Percentiles rank a stretch among this genome's conserved stretches.
Evolutionary conservation across 1,140 invertebrate species (phyloP).

Genomic region (Pseudobourletiella spinata): DNA sequence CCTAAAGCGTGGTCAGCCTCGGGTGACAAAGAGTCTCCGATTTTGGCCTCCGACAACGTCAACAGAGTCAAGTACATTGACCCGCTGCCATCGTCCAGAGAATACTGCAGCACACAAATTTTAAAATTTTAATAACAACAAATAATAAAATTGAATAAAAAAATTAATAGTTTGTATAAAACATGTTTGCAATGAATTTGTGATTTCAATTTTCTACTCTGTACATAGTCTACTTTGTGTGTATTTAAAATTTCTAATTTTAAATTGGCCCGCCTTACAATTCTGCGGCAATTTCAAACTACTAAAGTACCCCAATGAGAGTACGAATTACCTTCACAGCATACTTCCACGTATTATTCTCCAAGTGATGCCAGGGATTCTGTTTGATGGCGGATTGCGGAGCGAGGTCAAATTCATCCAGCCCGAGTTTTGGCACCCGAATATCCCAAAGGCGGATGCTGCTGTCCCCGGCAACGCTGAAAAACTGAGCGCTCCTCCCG

Average conservation of each 20-base stretch:
- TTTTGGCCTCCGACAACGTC: slow-evolving; percentile 14
- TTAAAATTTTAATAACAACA: background rate
- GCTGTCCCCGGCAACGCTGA: slow-evolving; percentile 23
- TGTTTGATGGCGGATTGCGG: slow-evolving; percentile 5
- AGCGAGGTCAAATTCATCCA: slow-evolving; percentile 10
- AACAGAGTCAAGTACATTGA: slow-evolving; percentile 10
- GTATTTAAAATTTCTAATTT: too few species aligned
- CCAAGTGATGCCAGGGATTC: slow-evolving; percentile 25
- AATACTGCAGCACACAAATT: slow-evolving; percentile 9
- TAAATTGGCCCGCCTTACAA: too few species aligned
- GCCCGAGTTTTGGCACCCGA: slow-evolving; percentile 12
- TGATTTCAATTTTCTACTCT: too few species aligned
- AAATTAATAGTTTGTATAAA: background rate
- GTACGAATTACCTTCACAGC: slow-evolving; percentile 15
- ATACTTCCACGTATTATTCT: slow-evolving; percentile 31
- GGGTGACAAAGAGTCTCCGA: background rate
- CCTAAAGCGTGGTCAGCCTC: too few species aligned
- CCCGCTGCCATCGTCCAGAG: slow-evolving; percentile 20
- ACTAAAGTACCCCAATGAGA: too few species aligned
- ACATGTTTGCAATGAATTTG: too few species aligned
- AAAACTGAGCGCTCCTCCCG: slow-evolving; percentile 25
- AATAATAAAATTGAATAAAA: background rate
- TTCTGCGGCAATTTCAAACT: too few species aligned
- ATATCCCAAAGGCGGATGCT: slow-evolving; percentile 27
- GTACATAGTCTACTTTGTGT: too few species aligned